Percentiles rank a stretch among this genome's conserved stretches.
Conservation (phyloP, 92 coral and sea anemone species). For the Ricordea florida region DNA sequence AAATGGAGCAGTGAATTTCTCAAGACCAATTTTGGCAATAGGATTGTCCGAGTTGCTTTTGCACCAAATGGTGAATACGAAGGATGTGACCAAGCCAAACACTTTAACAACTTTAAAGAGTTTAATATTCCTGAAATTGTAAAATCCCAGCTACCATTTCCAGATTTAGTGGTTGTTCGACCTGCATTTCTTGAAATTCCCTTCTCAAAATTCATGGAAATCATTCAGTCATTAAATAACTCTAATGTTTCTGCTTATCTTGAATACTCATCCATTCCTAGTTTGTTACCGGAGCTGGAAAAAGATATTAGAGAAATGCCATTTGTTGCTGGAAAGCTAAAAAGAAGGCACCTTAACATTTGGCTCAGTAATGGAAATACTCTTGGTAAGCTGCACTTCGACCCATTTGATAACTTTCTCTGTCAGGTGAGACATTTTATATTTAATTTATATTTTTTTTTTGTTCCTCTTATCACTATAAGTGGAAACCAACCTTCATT, state of each 20-base stretch:
- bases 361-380: conserved; percentile 94
- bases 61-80: conserved; percentile 87
- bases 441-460: neutral
- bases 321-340: conserved; percentile 49
- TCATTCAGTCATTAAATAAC: conserved; percentile 42
- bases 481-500: too few species aligned
- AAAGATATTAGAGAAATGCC: conserved; percentile 75
- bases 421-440: conserved; percentile 65
- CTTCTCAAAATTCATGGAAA: conserved; percentile 69
- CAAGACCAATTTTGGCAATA: conserved; percentile 61
- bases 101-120: conserved; percentile 65
- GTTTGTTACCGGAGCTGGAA: conserved; percentile 73
- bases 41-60: conserved; percentile 73
- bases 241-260: conserved; percentile 71
- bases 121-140: conserved; percentile 71
- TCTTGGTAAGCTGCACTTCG: conserved; percentile 87
- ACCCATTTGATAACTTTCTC: conserved; percentile 87
- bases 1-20: conserved; percentile 83
- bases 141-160: conserved; percentile 67
- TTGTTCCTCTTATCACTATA: too few species aligned
- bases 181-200: conserved; percentile 78
- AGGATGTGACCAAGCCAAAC: conserved; percentile 77
- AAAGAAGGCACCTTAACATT: conserved; percentile 77
- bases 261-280: conserved; percentile 84
- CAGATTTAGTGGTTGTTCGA: conserved; percentile 86